Evolutionary conservation across 2,797 vertebrate species (phyloP), one percentile per base, ranked within the genome.

Genomic region (Lutjanus campechanus): DNA sequence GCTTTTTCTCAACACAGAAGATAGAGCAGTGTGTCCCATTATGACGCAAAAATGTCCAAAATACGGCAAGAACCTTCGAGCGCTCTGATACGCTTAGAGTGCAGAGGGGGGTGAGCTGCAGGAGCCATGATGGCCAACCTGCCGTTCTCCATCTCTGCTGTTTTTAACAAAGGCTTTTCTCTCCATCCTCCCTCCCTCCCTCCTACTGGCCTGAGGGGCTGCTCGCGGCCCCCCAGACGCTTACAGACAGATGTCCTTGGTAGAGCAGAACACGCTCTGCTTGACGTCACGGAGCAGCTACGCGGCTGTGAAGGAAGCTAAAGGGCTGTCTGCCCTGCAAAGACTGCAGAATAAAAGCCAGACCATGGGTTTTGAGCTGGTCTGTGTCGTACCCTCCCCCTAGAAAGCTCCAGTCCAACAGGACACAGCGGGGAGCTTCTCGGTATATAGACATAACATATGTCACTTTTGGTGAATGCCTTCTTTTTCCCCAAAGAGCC

Each of bases 201-300:
- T 56, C 64, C 67, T 68, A 43, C 71, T 76, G 86, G 90, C 93
- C 92, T 60, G 76, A 73, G 88, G 95, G 88, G 70, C 67, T 61
- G 90, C 94, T 93, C 20, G 61, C 64, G 82, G 95, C 88, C 71
- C 81, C 88, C 88, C 94, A 95, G 94, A 93, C 93, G 91, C 92
- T 94, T 93, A 93, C 94, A 96, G 94, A 96, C 96, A 96, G 95
- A 95, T 95, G 95, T 96, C 95, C 94, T 95, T 93, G 93, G 90
- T 91, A 88, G 90, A 94, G 93, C 92, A 90, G 89, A 94, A 94
- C 93, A 87, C 81, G 86, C 89, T 90, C 89, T 86, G 92, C 90
- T 92, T 94, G 94, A 95, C 93, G 88, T 95, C 94, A 94, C 84
- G 29, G 79, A 81, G 86, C 79, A 85, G 90, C 91, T 92, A 83